These are phyloP conservation scores for Heliconius sara DNA, from an alignment of 2,888 invertebrate species.

Conservation along the genomic window DNA sequence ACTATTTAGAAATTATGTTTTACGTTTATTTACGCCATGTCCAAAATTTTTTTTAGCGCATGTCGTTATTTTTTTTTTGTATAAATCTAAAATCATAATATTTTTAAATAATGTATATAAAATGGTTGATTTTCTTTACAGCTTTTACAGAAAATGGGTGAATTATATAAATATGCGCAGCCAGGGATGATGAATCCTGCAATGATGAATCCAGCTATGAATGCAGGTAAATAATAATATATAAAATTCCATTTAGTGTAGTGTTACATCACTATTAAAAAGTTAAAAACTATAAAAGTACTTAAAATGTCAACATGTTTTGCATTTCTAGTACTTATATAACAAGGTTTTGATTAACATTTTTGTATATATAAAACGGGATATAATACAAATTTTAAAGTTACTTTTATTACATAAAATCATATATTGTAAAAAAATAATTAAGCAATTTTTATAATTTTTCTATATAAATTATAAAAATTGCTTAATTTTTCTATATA, in stretches of 20 bases:
- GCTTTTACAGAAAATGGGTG: constrained; percentile 79
- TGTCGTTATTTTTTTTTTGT: constrained; percentile 41
- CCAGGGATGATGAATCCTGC: constrained; percentile 72
- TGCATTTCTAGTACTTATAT: not conserved
- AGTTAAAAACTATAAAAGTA: too few species aligned
- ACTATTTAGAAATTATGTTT: constrained; percentile 54
- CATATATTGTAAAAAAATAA: too few species aligned
- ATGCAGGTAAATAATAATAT: constrained; percentile 61
- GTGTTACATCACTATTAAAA: not conserved
- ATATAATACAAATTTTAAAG: too few species aligned
- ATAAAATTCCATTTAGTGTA: not conserved
- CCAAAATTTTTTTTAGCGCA: constrained; percentile 52
- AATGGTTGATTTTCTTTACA: constrained; percentile 48
- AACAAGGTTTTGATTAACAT: too few species aligned
- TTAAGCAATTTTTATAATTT: too few species aligned
- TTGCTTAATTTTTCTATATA: too few species aligned
- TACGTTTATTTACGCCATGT: constrained; percentile 55
- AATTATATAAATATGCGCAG: constrained; percentile 74
- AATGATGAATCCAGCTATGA: constrained; percentile 76
- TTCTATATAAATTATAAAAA: too few species aligned
- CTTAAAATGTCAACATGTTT: not conserved
- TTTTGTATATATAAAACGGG: too few species aligned
- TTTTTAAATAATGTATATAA: not conserved
- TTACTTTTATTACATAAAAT: too few species aligned
- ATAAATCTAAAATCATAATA: constrained; percentile 37